Conservation (phyloP, 2,113 vertebrate genomes). For the Marcusenius ussheri region DNA sequence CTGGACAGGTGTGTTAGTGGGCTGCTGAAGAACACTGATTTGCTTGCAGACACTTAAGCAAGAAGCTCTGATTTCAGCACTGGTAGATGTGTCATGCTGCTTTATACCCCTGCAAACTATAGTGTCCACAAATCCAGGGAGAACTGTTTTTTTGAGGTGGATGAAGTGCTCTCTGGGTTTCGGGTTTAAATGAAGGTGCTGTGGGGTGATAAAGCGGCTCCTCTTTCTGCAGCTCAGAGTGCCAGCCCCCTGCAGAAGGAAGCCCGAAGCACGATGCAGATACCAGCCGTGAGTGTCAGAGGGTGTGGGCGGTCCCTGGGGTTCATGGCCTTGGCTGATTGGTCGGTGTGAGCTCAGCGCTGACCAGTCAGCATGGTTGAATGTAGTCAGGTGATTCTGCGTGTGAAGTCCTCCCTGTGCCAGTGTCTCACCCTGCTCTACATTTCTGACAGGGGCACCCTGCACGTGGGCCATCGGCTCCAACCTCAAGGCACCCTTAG, state of each 20-base stretch:
- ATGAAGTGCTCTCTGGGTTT: background rate
- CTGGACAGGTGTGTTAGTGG: background rate
- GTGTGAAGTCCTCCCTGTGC: background rate
- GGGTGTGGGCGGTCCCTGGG: background rate
- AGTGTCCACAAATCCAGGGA: background rate
- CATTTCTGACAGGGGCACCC: slow-evolving; percentile 50
- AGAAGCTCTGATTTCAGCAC: background rate
- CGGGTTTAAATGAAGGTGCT: background rate
- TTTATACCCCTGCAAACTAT: background rate
- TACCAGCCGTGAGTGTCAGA: slow-evolving; percentile 42
- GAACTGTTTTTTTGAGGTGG: background rate
- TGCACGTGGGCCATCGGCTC: slow-evolving; percentile 61
- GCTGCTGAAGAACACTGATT: background rate
- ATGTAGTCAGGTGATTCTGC: background rate
- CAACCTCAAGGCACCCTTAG: slow-evolving; percentile 58
- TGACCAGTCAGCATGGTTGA: background rate
- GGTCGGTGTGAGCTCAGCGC: background rate
- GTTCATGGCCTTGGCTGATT: slow-evolving; percentile 46
- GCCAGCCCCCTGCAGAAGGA: slow-evolving; percentile 56
- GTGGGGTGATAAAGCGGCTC: background rate
- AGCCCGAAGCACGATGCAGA: slow-evolving; percentile 58
- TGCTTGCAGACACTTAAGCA: background rate
- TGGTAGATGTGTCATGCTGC: background rate
- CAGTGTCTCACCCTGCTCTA: slow-evolving; percentile 28
- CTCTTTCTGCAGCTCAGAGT: slow-evolving; percentile 63